A percentile compares a stretch with the other conserved stretches of the same genome.
Conservation (phyloP, 2,797 vertebrate species). For the Hoplostethus mediterraneus region DNA sequence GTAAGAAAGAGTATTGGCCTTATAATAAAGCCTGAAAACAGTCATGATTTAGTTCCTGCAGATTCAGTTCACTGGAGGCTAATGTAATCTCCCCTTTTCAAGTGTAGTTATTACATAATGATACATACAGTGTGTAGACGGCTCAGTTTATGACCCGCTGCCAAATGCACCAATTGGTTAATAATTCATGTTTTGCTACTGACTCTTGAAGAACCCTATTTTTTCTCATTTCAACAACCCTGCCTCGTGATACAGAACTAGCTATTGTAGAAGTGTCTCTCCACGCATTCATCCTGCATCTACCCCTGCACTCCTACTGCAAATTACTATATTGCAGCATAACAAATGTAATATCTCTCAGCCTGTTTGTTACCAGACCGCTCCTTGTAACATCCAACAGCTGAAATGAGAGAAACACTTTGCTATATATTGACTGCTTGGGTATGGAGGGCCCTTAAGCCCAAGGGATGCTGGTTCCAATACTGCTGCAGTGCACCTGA, state of each 20-base stretch:
- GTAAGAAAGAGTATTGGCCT: background rate
- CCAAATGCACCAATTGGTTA: background rate
- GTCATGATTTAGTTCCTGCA: background rate
- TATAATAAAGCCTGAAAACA: background rate
- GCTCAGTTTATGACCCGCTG: background rate
- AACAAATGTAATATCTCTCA: no score
- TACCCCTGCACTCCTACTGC: background rate
- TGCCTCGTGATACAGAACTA: background rate
- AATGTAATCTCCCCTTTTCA: background rate
- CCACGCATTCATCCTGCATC: background rate
- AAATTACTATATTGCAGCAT: background rate
- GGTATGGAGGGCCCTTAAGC: no score
- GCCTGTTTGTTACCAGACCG: no score
- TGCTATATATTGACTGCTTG: no score
- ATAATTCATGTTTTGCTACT: background rate
- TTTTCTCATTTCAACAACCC: no score
- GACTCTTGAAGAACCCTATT: background rate
- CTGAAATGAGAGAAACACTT: no score
- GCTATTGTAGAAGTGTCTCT: background rate
- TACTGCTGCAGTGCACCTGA: no score
- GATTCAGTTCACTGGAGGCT: background rate
- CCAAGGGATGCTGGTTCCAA: no score
- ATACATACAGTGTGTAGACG: background rate
- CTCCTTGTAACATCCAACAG: no score
- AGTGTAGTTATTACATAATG: background rate